Conservation (phyloP, 2,888 invertebrate genomes). For the Orthonevra nobilis region DNA sequence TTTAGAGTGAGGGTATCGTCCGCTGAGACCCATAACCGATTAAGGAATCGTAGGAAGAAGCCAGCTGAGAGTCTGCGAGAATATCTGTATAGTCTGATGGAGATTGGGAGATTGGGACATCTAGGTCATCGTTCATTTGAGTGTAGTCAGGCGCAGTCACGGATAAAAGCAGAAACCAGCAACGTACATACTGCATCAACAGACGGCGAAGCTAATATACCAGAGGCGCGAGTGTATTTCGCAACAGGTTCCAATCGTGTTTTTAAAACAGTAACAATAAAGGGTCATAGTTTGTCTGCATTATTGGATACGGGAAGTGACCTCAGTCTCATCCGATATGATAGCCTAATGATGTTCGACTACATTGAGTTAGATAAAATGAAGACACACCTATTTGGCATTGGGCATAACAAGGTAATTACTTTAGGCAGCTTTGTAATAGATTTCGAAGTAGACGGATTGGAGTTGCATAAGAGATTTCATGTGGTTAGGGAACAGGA, state of each 20-base stretch:
- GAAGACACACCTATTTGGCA: neutral
- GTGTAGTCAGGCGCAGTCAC: neutral
- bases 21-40: conserved; percentile 47
- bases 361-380: too few species aligned
- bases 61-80: conserved; percentile 45
- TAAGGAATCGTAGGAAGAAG: too few species aligned
- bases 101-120: conserved; percentile 34
- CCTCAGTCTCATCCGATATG: too few species aligned
- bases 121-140: neutral
- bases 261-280: neutral
- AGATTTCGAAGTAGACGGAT: neutral
- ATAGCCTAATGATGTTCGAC: too few species aligned
- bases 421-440: neutral
- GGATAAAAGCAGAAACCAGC: neutral
- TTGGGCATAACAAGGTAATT: neutral
- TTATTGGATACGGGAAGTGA: too few species aligned
- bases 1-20: conserved; percentile 29
- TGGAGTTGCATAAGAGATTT: neutral
- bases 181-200: conserved; percentile 9
- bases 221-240: neutral
- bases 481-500: neutral
- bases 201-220: neutral
- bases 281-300: neutral
- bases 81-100: conserved; percentile 47
- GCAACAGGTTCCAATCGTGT: neutral